These are phyloP conservation scores for Falco punctatus DNA, from an alignment of 2,113 vertebrate genomes.

Conservation along the genomic window DNA sequence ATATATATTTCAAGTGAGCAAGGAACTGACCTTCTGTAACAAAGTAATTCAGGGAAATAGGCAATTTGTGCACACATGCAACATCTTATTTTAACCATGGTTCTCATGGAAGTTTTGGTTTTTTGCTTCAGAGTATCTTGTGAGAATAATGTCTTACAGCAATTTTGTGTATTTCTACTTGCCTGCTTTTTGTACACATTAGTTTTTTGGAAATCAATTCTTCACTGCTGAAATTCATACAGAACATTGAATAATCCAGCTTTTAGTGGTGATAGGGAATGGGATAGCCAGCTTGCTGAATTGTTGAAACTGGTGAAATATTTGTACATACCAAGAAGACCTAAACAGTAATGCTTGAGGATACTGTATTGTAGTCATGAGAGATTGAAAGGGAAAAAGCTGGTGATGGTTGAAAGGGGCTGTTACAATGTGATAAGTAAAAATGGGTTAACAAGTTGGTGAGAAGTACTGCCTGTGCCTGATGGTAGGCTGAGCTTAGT, in stretches of 20 bases:
- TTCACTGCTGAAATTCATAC: not conserved
- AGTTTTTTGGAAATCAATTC: rapidly evolving
- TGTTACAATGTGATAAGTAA: not conserved
- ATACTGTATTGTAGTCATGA: not conserved
- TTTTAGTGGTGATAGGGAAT: not conserved
- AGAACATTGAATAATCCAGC: not conserved
- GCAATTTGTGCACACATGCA: not conserved
- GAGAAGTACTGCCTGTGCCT: not conserved
- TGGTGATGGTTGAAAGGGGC: not conserved
- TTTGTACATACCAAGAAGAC: not conserved
- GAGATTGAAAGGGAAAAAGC: not conserved
- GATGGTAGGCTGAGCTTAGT: not conserved
- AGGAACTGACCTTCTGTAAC: not conserved
- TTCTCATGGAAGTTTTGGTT: not conserved
- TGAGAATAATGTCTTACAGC: not conserved
- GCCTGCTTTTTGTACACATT: not conserved
- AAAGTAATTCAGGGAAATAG: not conserved
- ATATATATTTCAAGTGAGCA: not conserved
- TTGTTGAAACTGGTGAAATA: not conserved
- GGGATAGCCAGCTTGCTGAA: not conserved
- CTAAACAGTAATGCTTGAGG: not conserved
- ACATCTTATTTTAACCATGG: not conserved
- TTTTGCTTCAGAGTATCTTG: not conserved
- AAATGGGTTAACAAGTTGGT: not conserved
- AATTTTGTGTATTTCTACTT: not conserved